phyloP scores from a whole-genome alignment of 2,113 vertebrate genomes.

The Triplophysa siluroides region DNA sequence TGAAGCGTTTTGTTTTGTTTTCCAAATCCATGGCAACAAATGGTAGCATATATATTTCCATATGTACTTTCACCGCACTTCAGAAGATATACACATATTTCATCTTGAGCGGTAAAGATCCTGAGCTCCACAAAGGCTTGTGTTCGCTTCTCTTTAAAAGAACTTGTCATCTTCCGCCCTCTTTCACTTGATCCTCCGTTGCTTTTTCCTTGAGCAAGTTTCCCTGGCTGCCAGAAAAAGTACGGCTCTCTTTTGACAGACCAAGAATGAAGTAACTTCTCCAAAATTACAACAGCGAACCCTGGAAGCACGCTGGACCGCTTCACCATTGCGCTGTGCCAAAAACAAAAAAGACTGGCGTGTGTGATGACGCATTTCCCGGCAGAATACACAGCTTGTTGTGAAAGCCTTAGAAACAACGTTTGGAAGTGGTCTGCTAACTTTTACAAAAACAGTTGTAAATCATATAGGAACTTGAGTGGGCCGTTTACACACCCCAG shows the following conservation, averaged over 20 bases:
- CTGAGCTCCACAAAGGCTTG: constrained; percentile 1
- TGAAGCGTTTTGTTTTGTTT: constrained; percentile 29
- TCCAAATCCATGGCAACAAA: constrained; percentile 35
- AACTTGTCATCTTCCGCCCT: constrained; percentile 36
- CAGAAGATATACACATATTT: not conserved
- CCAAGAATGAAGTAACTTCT: constrained; percentile 34
- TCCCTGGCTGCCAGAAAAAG: constrained; percentile 41
- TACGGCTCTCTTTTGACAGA: constrained; percentile 36
- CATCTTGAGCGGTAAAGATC: not conserved
- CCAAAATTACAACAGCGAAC: constrained; percentile 36
- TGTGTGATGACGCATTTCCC: constrained; percentile 22
- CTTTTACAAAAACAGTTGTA: constrained; percentile 39
- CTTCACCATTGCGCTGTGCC: constrained; percentile 1
- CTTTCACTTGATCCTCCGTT: constrained; percentile 31
- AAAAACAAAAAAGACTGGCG: constrained; percentile 38
- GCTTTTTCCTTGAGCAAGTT: constrained; percentile 40
- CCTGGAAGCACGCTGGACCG: constrained; percentile 10
- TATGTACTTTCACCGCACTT: constrained; percentile 13
- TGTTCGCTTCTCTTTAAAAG: constrained; percentile 7
- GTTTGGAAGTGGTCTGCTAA: constrained; percentile 23
- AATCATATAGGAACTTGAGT: constrained; percentile 47
- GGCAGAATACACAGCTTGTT: constrained; percentile 48
- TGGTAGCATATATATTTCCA: constrained; percentile 30
- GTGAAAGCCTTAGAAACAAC: constrained; percentile 49
- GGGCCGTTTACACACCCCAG: constrained; percentile 47